phyloP scores from a whole-genome alignment of 2,113 vertebrate species.

The Ceyx cyanopectus region DNA sequence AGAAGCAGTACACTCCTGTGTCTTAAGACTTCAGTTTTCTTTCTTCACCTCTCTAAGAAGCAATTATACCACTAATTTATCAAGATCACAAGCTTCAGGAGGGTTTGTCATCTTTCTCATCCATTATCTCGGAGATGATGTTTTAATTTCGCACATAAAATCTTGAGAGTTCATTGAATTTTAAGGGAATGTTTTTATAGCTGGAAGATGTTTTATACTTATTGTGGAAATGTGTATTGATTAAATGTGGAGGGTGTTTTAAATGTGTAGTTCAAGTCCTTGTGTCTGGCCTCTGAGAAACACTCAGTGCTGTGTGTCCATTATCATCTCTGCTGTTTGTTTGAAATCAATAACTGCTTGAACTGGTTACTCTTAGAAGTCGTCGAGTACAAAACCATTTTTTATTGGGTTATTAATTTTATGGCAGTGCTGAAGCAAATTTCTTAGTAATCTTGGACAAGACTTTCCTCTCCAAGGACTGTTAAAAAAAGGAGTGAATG shows the following conservation, averaged over 20 bases:
- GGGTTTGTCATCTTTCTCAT: not conserved
- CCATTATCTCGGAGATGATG: not conserved
- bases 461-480: not conserved
- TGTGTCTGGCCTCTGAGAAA: not conserved
- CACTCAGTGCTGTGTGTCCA: not conserved
- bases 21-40: not conserved
- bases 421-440: constrained; percentile 28
- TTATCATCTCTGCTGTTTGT: not conserved
- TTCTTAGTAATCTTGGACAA: not conserved
- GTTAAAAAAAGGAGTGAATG: not conserved
- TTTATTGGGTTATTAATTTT: constrained; percentile 16
- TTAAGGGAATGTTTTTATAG: not conserved
- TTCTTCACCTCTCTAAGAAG: not conserved
- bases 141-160: not conserved
- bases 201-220: not conserved
- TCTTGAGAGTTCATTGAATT: not conserved
- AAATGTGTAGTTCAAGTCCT: not conserved
- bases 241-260: not conserved
- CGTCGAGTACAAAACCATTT: constrained; percentile 34
- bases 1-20: not conserved
- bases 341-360: not conserved
- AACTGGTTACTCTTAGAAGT: constrained; percentile 38
- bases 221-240: not conserved
- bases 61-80: not conserved
- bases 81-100: not conserved